These are phyloP conservation scores for Slavum lentiscoides DNA, from an alignment of 2,888 invertebrate genomes.

Conservation along the genomic window DNA sequence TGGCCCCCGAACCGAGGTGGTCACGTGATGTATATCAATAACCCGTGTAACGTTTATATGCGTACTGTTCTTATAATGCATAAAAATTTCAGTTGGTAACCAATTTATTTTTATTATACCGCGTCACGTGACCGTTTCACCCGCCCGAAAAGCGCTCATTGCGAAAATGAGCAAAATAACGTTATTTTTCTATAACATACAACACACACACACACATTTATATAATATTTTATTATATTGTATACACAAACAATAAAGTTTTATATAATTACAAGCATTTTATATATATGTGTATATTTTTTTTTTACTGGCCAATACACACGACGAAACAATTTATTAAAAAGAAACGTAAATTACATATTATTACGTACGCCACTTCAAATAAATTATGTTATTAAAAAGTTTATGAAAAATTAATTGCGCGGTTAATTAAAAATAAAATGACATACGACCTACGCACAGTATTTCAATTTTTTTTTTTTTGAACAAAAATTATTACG, in stretches of 20 bases:
- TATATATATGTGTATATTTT: too few relatives aligned
- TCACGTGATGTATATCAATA: constrained; percentile 43
- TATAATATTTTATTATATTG: constrained; percentile 1
- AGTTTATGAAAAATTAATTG: not conserved
- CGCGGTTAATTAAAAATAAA: not conserved
- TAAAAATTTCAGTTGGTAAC: constrained; percentile 19
- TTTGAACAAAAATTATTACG: too few relatives aligned
- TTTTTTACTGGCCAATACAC: not conserved
- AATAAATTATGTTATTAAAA: constrained; percentile 14
- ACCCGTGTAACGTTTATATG: constrained; percentile 22
- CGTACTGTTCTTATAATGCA: constrained; percentile 6
- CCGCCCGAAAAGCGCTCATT: not conserved
- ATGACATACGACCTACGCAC: too few relatives aligned
- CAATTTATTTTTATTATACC: constrained; percentile 45
- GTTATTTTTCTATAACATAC: constrained; percentile 14
- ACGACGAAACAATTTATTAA: too few relatives aligned
- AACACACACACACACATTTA: too few relatives aligned
- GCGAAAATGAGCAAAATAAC: constrained; percentile 1
- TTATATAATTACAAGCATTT: not conserved
- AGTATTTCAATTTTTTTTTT: too few relatives aligned
- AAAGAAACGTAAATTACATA: too few relatives aligned
- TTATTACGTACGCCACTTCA: not conserved
- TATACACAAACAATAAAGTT: constrained; percentile 5
- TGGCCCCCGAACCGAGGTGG: not conserved
- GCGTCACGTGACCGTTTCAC: constrained; percentile 30